Evolutionary conservation across 2,113 vertebrate genomes (phyloP), one percentile per base, ranked within the genome.

Genomic region (Semicossyphus pulcher): DNA sequence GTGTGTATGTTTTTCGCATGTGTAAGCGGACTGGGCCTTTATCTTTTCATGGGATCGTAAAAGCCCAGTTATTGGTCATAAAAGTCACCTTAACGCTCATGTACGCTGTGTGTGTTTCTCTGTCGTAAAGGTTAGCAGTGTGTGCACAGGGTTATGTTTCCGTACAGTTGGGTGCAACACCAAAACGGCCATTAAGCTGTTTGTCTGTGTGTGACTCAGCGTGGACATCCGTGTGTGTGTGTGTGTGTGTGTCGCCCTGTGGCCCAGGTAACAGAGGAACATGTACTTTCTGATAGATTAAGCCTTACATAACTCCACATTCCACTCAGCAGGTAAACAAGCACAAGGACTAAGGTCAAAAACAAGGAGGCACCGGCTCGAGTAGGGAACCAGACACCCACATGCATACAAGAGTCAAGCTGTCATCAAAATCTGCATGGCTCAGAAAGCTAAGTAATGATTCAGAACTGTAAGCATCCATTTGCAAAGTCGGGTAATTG

Each of bases 261-360:
- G 65, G 60, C 57, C 81, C 59, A 68, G 87, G 82, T 84, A 79
- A 87, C 76, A 77, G 25, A 61, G 75, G 29, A 57, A 77, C 49
- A 59, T 45, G 72, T 79, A 73, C 81, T 83, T 52, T 80, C 76
- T 77, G 76, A 87, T 79, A 87, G 86, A 86, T 87, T 84, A 87
- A 68, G 32, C 15, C 72, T 88, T 88, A 74, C 86, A 75, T 89
- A 86, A 91, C 60, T 21, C 66, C 18, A 44, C 82, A 72, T 87
- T 89, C 70, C 63, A 26, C 75, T 71, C 76, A 51, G 78, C 78
- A 89, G 84, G 88, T 89, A 89, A 89, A 91, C 82, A 87, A 78
- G 81, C 81, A 34, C 42, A 16, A 1, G 82, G 69, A 60, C 77
- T 79, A 61, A 78, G 80, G 85, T 81, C 80, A 66, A 32, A 61